Conservation (phyloP, 2,888 invertebrate species). For the Caenorhabditis doughertyi region DNA sequence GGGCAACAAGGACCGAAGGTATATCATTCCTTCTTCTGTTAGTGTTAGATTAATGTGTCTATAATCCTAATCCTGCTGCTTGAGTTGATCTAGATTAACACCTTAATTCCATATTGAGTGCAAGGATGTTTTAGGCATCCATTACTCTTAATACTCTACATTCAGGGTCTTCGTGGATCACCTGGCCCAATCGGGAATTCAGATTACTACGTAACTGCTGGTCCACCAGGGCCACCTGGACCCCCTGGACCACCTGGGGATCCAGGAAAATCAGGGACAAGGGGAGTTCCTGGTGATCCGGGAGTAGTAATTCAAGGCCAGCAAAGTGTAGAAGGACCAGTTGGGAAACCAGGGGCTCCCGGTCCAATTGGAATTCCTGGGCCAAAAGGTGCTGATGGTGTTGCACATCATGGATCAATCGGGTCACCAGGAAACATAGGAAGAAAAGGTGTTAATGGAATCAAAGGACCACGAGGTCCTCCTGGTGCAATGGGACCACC, state of each 20-base stretch:
- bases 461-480: conserved; percentile 43
- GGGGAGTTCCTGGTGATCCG: conserved; percentile 55
- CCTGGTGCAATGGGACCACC: conserved; percentile 48
- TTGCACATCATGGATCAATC: conserved; percentile 48
- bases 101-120: too few species aligned
- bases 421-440: conserved; percentile 70
- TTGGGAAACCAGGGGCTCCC: conserved; percentile 58
- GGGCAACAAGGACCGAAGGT: conserved; percentile 67
- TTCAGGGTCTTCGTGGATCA: conserved; percentile 60
- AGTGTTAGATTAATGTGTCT: neutral
- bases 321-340: conserved; percentile 11
- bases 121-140: too few species aligned
- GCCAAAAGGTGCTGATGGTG: conserved; percentile 35
- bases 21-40: neutral
- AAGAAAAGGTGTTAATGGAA: conserved; percentile 62
- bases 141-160: neutral
- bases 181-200: conserved; percentile 46
- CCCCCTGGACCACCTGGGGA: conserved; percentile 60
- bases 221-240: conserved; percentile 61
- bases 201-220: conserved; percentile 58
- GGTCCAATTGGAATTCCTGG: conserved; percentile 56
- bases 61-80: too few species aligned
- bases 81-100: too few species aligned
- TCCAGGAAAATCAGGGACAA: conserved; percentile 60
- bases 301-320: conserved; percentile 16